phyloP scores from a whole-genome alignment of 2,797 vertebrate genomes.

The Bufotes viridis region DNA sequence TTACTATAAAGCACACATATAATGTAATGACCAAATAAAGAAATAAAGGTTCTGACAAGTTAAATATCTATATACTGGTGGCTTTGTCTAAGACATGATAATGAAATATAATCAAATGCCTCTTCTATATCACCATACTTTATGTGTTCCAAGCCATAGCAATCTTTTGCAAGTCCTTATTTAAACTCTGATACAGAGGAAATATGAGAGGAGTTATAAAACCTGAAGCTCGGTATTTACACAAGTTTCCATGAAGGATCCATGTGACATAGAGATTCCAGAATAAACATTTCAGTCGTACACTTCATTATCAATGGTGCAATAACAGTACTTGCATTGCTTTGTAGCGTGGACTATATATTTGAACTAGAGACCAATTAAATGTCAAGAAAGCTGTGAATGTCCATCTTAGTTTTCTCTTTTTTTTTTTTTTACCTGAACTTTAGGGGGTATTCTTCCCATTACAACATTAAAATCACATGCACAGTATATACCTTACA shows the following conservation, averaged over 20 bases:
- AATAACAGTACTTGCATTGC: background rate
- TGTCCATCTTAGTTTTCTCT: no score
- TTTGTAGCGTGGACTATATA: background rate
- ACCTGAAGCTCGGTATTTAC: background rate
- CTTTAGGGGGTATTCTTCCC: no score
- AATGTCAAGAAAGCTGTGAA: background rate
- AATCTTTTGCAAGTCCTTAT: constrained; percentile 35
- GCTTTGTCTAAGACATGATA: constrained; percentile 26
- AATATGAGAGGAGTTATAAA: constrained; percentile 1
- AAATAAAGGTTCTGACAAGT: constrained; percentile 41
- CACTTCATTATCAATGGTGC: background rate
- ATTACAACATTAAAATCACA: no score
- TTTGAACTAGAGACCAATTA: background rate
- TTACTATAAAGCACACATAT: background rate
- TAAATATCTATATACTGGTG: constrained; percentile 29
- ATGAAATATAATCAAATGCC: constrained; percentile 36
- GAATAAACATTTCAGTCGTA: background rate
- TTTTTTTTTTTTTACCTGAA: no score
- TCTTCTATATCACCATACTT: constrained; percentile 32
- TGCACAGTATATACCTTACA: no score
- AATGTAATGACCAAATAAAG: constrained; percentile 43
- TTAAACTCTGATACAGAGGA: constrained; percentile 7
- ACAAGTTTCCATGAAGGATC: background rate
- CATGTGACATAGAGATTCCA: background rate
- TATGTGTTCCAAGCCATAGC: background rate